Evolutionary conservation across 2,113 vertebrate genomes (phyloP).

Genomic region (Pachyramphus minor): DNA sequence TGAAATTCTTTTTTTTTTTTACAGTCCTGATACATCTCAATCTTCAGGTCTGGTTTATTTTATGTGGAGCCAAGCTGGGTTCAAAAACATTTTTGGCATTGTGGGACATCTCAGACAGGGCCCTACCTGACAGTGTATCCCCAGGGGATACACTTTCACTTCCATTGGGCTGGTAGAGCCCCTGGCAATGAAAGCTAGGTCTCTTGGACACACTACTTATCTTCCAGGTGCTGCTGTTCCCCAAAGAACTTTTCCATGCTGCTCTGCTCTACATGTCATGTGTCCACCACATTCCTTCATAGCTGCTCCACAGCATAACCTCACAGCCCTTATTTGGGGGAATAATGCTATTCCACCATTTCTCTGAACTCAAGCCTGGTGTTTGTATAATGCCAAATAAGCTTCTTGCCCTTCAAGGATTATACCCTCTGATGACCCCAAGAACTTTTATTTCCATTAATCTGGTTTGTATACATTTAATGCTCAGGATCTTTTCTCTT

Average conservation of each 20-base stretch:
- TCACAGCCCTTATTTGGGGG: rapidly evolving
- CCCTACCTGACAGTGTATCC: neutral
- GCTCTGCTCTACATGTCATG: neutral
- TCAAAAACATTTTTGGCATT: neutral
- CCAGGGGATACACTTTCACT: rapidly evolving
- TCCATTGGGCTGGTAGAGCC: neutral
- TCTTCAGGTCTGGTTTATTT: neutral
- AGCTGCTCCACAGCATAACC: neutral
- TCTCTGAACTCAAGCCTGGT: neutral
- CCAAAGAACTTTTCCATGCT: neutral
- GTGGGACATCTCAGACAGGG: neutral
- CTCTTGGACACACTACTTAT: neutral
- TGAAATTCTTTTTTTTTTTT: neutral
- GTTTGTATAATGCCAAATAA: neutral
- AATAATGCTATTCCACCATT: neutral
- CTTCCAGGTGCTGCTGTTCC: neutral
- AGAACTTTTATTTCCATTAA: neutral
- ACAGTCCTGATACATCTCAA: neutral
- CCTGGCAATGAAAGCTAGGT: neutral
- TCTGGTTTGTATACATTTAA: neutral
- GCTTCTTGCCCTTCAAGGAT: neutral
- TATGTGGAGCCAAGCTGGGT: rapidly evolving
- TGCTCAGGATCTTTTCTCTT: neutral
- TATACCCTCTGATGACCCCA: neutral
- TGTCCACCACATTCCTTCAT: neutral